Evolutionary conservation across 2,888 invertebrate genomes (phyloP), one percentile per base, ranked within the genome.

Genomic region (Eledona agricola): DNA sequence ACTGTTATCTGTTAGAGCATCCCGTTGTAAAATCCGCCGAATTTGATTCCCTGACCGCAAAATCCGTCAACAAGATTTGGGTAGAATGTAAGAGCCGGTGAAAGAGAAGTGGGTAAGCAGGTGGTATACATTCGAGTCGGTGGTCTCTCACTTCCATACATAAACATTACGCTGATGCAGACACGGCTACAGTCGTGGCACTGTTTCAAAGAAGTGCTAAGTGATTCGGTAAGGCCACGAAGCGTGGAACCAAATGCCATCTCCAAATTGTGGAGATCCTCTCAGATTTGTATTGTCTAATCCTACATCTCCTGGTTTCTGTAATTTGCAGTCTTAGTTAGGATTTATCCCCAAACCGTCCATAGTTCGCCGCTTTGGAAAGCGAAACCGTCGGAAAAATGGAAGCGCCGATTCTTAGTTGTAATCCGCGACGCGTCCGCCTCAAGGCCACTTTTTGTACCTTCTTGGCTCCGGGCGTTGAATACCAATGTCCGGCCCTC

Each of bases 41-140:
- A 5, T 4, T 3, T 19, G 4, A 3, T 32, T 32, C 22, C 31
- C 15, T 31, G n/a, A 10, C 5, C n/a, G n/a, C n/a, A n/a, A n/a
- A n/a, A n/a, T n/a, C n/a, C n/a, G n/a, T n/a, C n/a, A n/a, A n/a
- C n/a, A n/a, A n/a, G 32, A 32, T 29, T 47, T 29, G 31, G 29
- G 29, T 29, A 47, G 29, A 29, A 47, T 43, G 31, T 43, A 43
- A 38, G 37, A 37, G 47, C 7, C 19, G n/a, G 49, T 40, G 49
- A 50, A 50, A 50, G 49, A 50, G 22, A 50, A 50, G 49, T 50
- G 49, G 49, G 49, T 50, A 50, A 50, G 49, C 49, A 50, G 49
- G 49, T 50, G 49, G 49, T 28, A 40, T 32, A 50, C 49, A 50
- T 50, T 50, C 49, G 4, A 38, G 32, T 38, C n/a, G n/a, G n/a